Conservation (phyloP, 2,797 vertebrate genomes). For the Champsocephalus gunnari region DNA sequence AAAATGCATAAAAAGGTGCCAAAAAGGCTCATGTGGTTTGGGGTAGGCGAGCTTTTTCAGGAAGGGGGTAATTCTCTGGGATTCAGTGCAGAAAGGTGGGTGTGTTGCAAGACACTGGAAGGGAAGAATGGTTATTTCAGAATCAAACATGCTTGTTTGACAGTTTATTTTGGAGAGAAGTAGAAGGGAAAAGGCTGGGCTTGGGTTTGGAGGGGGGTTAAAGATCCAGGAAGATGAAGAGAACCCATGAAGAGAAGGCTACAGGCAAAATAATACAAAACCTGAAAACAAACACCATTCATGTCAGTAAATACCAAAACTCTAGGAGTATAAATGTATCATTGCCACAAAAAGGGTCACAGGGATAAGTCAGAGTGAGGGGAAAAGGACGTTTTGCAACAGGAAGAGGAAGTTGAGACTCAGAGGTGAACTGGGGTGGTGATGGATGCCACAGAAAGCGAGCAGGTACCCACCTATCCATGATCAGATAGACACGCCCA, state of each 20-base stretch:
- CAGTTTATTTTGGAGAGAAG: slow-evolving; percentile 14
- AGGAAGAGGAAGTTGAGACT: slow-evolving; percentile 34
- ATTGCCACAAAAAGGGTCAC: slow-evolving; percentile 16
- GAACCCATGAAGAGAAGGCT: slow-evolving; percentile 42
- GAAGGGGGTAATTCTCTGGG: slow-evolving; percentile 40
- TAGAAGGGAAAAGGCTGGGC: background rate
- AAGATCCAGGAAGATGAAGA: slow-evolving; percentile 13
- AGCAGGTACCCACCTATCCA: slow-evolving; percentile 98
- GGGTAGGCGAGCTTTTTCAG: slow-evolving; percentile 34
- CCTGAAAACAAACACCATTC: slow-evolving; percentile 34
- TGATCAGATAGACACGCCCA: slow-evolving; percentile 98
- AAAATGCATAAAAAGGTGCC: slow-evolving; percentile 34
- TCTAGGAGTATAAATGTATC: background rate
- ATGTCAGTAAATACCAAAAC: slow-evolving; percentile 19
- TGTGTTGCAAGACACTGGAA: slow-evolving; percentile 34
- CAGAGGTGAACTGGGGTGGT: slow-evolving; percentile 49
- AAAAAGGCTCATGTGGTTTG: slow-evolving; percentile 40
- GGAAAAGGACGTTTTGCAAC: slow-evolving; percentile 6
- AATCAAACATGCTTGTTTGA: slow-evolving; percentile 67
- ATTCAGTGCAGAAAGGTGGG: slow-evolving; percentile 45
- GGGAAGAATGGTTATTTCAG: slow-evolving; percentile 32
- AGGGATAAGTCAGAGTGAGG: slow-evolving; percentile 5
- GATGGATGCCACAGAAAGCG: slow-evolving; percentile 76
- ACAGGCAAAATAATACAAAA: slow-evolving; percentile 70
- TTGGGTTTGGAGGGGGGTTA: background rate